phyloP scores from a whole-genome alignment of 2,113 vertebrate species.

The Micronisus gabar region DNA sequence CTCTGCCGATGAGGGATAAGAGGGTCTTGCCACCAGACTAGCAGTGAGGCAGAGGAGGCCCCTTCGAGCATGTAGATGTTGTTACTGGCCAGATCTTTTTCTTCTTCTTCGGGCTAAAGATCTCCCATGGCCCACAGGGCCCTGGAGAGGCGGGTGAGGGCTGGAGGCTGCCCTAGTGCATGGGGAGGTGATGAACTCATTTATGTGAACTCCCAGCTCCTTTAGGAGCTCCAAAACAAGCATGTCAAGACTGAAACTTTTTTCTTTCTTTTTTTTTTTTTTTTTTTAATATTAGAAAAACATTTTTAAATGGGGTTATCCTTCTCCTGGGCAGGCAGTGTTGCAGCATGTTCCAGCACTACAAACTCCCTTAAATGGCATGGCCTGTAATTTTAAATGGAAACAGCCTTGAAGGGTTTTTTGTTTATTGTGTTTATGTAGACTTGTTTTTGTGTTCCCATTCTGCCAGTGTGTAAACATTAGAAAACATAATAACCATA shows the following conservation, averaged over 20 bases:
- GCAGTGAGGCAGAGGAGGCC: background rate
- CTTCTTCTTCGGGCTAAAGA: background rate
- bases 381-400: background rate
- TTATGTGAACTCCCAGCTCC: background rate
- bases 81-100: background rate
- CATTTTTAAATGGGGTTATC: background rate
- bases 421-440: background rate
- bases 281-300: no score
- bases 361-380: background rate
- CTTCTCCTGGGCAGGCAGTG: background rate
- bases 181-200: background rate
- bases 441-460: background rate
- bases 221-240: background rate
- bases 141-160: accelerated
- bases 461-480: background rate
- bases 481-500: background rate
- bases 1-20: constrained; percentile 48
- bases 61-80: background rate
- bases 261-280: background rate
- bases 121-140: background rate
- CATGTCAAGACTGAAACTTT: background rate
- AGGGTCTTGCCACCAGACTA: constrained; percentile 33
- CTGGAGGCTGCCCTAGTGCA: background rate
- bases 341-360: background rate
- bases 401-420: background rate